Conservation (phyloP, 2,113 vertebrate species). For the Centrocercus urophasianus region DNA sequence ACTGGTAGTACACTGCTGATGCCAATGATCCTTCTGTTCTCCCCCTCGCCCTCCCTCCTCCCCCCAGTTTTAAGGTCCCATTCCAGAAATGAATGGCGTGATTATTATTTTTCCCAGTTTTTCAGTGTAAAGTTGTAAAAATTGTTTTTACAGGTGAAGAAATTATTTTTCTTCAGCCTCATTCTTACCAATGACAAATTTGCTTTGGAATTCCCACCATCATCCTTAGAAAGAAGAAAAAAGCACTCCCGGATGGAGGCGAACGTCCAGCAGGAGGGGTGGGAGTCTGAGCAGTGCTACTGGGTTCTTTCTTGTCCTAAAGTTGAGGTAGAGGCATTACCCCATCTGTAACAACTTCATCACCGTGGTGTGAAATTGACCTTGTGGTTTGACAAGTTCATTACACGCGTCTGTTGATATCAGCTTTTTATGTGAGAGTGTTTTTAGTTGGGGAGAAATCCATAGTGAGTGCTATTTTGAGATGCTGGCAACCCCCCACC, state of each 20-base stretch:
- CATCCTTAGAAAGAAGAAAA: background rate
- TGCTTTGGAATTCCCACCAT: background rate
- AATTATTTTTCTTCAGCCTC: background rate
- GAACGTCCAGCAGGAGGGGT: rapidly evolving
- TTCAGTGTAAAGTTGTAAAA: background rate
- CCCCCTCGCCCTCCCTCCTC: background rate
- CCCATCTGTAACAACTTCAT: background rate
- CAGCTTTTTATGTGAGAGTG: background rate
- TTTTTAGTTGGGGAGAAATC: conserved; percentile 4
- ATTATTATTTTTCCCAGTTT: background rate
- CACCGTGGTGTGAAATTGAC: conserved; percentile 14
- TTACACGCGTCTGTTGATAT: background rate
- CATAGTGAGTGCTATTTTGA: background rate
- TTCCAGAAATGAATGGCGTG: background rate
- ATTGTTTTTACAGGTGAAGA: background rate
- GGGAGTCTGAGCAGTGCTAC: background rate
- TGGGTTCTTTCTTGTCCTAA: background rate
- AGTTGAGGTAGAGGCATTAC: background rate
- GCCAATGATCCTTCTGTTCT: background rate
- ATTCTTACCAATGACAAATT: background rate
- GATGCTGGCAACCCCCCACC: background rate
- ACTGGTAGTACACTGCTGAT: rapidly evolving
- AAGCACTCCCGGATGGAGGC: background rate
- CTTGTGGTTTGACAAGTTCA: background rate
- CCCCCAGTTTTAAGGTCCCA: rapidly evolving